These are phyloP conservation scores for Atrichornis clamosus DNA, from an alignment of 2,113 vertebrate genomes.

Conservation along the genomic window DNA sequence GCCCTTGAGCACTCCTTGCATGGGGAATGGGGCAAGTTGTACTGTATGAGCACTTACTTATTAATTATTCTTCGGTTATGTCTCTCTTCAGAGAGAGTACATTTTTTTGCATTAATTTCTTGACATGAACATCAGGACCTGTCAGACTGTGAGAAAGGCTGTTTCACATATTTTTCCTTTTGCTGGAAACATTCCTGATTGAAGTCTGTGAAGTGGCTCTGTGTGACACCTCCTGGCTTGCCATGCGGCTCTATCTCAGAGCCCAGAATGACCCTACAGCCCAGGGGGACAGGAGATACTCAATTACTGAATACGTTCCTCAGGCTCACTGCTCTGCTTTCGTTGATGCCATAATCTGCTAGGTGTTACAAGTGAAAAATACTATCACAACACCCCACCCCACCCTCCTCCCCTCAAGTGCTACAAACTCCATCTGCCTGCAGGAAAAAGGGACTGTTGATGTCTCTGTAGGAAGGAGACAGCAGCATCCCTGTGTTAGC, in stretches of 20 bases:
- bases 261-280: background rate
- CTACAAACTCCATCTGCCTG: background rate
- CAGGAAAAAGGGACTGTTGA: background rate
- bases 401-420: background rate
- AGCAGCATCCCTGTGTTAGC: background rate
- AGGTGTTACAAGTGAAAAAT: background rate
- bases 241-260: background rate
- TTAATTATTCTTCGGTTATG: background rate
- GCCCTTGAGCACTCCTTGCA: background rate
- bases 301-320: background rate
- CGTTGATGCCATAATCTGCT: background rate
- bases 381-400: background rate
- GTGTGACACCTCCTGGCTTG: background rate
- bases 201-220: background rate
- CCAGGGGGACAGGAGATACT: background rate
- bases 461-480: background rate
- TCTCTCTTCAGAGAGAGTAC: background rate
- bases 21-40: background rate
- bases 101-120: background rate
- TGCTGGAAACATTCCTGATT: background rate
- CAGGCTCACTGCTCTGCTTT: background rate
- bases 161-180: slow-evolving; percentile 4
- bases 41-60: background rate
- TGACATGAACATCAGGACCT: background rate
- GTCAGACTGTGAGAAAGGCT: slow-evolving; percentile 20